Evolutionary conservation across 2,113 vertebrate genomes (phyloP).

Genomic region (Dolichotis patagonum): DNA sequence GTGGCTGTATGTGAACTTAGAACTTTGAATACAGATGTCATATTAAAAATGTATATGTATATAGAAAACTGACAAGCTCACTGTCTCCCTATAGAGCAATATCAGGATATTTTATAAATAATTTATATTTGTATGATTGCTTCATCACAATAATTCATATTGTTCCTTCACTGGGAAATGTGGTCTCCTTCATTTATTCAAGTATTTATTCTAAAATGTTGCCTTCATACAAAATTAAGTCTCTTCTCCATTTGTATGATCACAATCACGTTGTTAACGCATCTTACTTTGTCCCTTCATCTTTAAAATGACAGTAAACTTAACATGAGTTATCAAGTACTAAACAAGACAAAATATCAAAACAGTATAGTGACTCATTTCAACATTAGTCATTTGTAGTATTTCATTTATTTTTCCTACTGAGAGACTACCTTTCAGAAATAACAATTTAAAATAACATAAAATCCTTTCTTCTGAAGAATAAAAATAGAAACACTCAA

Average conservation of each 20-base stretch:
- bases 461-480: neutral
- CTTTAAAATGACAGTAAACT: neutral
- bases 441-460: neutral
- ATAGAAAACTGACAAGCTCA: neutral
- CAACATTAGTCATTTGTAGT: neutral
- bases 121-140: neutral
- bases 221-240: neutral
- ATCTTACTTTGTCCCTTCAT: neutral
- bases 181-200: neutral
- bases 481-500: neutral
- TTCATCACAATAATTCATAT: neutral
- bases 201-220: neutral
- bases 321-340: neutral
- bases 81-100: neutral
- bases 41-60: neutral
- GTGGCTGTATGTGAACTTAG: neutral
- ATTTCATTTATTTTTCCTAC: neutral
- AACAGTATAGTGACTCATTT: neutral
- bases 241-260: neutral
- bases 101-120: neutral
- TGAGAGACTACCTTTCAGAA: neutral
- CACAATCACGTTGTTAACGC: neutral
- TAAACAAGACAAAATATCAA: neutral
- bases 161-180: neutral
- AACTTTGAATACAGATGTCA: neutral